Evolutionary conservation across 1,140 invertebrate species (phyloP).

Genomic region (Colletes latitarsis): DNA sequence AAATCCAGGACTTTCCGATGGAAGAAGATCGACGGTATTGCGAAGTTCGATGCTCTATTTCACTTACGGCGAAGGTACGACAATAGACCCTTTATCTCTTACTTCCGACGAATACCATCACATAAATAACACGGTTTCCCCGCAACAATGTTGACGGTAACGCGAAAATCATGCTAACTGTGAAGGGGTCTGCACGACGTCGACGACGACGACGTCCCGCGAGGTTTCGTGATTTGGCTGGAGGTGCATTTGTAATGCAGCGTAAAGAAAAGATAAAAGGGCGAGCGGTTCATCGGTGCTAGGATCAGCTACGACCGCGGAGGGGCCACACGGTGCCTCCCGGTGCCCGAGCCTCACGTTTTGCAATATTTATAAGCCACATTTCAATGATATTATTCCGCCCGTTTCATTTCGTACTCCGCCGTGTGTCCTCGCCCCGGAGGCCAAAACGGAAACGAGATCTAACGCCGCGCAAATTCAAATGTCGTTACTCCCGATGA

Average conservation of each 20-base stretch:
- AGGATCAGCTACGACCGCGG: constrained; percentile 58
- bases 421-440: constrained; percentile 4
- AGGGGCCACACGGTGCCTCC: neutral
- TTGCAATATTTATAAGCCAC: constrained; percentile 70
- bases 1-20: neutral
- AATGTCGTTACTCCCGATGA: neutral
- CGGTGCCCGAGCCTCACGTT: constrained; percentile 47
- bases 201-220: neutral
- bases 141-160: constrained; percentile 52
- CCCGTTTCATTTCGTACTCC: constrained; percentile 51
- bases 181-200: neutral
- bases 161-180: constrained; percentile 60
- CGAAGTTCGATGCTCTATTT: constrained; percentile 27
- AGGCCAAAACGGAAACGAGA: neutral
- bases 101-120: constrained; percentile 30
- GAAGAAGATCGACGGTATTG: neutral
- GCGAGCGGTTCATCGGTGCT: constrained; percentile 63
- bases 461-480: constrained; percentile 47
- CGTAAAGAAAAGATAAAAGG: constrained; percentile 65
- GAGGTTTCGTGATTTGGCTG: constrained; percentile 49
- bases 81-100: constrained; percentile 41
- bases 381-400: constrained; percentile 70
- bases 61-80: neutral
- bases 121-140: constrained; percentile 51
- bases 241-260: constrained; percentile 61